Evolutionary conservation across 2,797 vertebrate genomes (phyloP).

Genomic region (Enteromius viviparus): DNA sequence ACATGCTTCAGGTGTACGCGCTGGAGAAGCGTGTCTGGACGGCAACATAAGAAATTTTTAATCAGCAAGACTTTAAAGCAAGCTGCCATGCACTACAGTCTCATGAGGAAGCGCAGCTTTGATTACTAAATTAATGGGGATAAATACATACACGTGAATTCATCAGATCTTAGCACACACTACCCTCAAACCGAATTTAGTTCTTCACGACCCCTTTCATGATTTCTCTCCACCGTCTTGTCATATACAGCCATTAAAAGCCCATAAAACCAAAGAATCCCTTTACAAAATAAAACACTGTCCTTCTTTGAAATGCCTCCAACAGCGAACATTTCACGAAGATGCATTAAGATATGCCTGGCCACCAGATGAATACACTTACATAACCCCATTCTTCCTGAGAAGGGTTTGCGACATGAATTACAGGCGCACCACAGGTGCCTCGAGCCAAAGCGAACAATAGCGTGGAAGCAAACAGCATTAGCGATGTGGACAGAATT

Average conservation of each 20-base stretch:
- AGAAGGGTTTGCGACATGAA: conserved; percentile 16
- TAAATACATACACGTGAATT: neutral
- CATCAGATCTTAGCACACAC: neutral
- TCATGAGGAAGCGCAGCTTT: no score
- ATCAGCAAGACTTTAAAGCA: no score
- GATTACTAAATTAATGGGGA: neutral
- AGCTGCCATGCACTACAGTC: no score
- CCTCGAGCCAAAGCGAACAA: conserved; percentile 28
- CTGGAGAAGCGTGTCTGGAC: no score
- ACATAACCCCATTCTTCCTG: conserved; percentile 1
- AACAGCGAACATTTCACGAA: neutral
- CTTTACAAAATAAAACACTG: neutral
- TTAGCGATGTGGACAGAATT: conserved; percentile 33
- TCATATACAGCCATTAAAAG: neutral
- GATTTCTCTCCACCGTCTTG: neutral
- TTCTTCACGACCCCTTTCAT: neutral
- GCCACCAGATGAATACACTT: neutral
- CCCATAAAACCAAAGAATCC: neutral
- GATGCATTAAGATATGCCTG: neutral
- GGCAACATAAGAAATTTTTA: no score
- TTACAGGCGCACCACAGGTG: conserved; percentile 12
- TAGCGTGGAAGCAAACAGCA: conserved; percentile 14
- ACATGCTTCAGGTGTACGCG: no score
- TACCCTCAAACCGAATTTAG: neutral
- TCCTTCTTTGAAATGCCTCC: neutral